Base-by-base conservation (phyloP, 2,797 vertebrate species). In the Euphonia xanthogaster region DNA sequence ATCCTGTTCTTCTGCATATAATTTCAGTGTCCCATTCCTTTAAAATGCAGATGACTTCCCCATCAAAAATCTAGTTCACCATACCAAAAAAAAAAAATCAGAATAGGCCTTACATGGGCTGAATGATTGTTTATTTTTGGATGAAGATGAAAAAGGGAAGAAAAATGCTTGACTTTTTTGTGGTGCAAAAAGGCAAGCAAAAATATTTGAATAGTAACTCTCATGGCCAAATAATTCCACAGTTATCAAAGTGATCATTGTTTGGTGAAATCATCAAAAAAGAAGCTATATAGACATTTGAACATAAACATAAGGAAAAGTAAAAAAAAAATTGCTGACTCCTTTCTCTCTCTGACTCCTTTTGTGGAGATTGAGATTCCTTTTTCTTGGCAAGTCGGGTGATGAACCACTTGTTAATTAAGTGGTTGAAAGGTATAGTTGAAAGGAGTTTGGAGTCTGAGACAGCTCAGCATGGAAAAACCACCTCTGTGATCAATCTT, bases 321-420 rank as follows among this genome's bases (percentile, higher is more conserved):
- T 70, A 70, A 66, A 16, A 79, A 86, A 23, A 47, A n/a, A 60
- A 28, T 31, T n/a, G 19, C 53, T 72, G 65, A 9, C 31, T 85
- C 31, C 58, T 68, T 86, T 39, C n/a, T 90, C 8, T 72, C 25
- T 67, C 37, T 74, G 53, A 27, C 14, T 72, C 10, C 31, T 91
- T 94, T 90, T 20, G 22, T 55, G 25, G 75, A 42, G 40, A 48
- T 37, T 60, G 62, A 80, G 33, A 62, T 88, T 66, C 27, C 9
- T 68, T 80, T 65, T 31, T 79, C 45, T 68, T 94, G 94, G 58
- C 85, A 86, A 83, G 47, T 22, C 4, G 25, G 68, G 31, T 78
- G 75, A 80, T 63, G 40, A 84, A 81, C 51, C 9, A n/a, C 66
- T 91, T 90, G 31, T 89, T 94, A 89, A 89, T 89, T 80, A 91